Conservation (phyloP, 2,797 vertebrate species). For the Acanthurus tractus region DNA sequence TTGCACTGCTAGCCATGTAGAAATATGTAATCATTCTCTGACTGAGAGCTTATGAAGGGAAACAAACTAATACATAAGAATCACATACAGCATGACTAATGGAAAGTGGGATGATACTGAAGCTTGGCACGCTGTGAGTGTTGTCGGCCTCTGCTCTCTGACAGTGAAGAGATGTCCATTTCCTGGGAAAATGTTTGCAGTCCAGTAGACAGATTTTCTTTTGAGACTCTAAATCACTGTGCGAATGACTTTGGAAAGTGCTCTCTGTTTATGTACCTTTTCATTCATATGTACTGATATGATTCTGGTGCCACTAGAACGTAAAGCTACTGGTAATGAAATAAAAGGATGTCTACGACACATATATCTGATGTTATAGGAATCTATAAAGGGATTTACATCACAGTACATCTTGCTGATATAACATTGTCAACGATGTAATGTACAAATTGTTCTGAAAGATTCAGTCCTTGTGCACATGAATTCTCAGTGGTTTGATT, state of each 20-base stretch:
- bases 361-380: neutral
- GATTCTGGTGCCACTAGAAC: neutral
- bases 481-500: neutral
- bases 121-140: conserved; percentile 52
- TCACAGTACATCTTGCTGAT: neutral
- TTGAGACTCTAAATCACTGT: conserved; percentile 20
- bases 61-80: conserved; percentile 67
- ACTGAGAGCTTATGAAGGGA: conserved; percentile 73
- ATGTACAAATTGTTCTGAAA: neutral
- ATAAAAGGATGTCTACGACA: conserved; percentile 7
- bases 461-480: neutral
- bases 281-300: neutral
- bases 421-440: neutral
- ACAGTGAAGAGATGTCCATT: conserved; percentile 47
- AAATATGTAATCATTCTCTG: conserved; percentile 81
- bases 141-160: conserved; percentile 48
- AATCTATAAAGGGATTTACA: neutral
- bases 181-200: conserved; percentile 45
- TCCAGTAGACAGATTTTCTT: conserved; percentile 34
- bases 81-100: conserved; percentile 77
- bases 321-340: conserved; percentile 1
- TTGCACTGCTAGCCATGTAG: conserved; percentile 77
- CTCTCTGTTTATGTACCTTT: conserved; percentile 8
- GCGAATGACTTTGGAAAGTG: conserved; percentile 10
- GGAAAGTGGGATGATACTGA: conserved; percentile 65